A percentile compares a stretch with the other conserved stretches of the same genome.
These are phyloP conservation scores for Phrynocephalus vlangalii DNA, from an alignment of 2,797 vertebrate genomes.

Conservation along the genomic window DNA sequence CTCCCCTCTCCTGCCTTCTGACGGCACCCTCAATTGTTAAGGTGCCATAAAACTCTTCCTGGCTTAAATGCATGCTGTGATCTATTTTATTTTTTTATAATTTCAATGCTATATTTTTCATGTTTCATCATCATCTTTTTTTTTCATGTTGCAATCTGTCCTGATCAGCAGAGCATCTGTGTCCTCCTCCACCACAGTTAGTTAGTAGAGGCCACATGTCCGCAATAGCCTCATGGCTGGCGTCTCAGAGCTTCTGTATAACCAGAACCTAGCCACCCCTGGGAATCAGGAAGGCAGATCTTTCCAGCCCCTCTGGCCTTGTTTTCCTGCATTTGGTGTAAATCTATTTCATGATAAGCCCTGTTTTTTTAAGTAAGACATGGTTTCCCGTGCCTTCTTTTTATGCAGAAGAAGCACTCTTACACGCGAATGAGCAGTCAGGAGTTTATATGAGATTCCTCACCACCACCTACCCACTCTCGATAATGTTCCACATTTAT, in stretches of 20 bases:
- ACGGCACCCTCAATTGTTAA: too few relatives aligned
- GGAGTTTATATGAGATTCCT: not conserved
- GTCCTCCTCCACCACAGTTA: not conserved
- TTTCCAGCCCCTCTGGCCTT: not conserved
- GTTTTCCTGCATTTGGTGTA: not conserved
- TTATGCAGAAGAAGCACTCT: not conserved
- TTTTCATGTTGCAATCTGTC: too few relatives aligned
- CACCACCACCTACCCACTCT: not conserved
- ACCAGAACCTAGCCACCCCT: not conserved
- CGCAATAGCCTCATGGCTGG: not conserved
- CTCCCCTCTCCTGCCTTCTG: too few relatives aligned
- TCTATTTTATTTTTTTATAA: too few relatives aligned
- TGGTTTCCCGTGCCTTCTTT: not conserved
- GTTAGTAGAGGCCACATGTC: not conserved
- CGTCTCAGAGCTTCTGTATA: not conserved
- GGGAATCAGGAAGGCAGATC: not conserved
- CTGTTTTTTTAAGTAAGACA: not conserved
- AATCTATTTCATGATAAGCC: not conserved
- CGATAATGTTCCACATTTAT: not conserved
- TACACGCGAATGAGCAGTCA: not conserved
- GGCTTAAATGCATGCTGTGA: too few relatives aligned
- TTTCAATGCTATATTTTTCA: too few relatives aligned
- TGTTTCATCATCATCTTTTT: too few relatives aligned
- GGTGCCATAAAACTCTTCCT: too few relatives aligned
- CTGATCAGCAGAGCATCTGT: too few relatives aligned